Percentiles rank a stretch among this genome's conserved stretches.
phyloP scores from a whole-genome alignment of 1,140 invertebrate species.

The Drosophila cardini region DNA sequence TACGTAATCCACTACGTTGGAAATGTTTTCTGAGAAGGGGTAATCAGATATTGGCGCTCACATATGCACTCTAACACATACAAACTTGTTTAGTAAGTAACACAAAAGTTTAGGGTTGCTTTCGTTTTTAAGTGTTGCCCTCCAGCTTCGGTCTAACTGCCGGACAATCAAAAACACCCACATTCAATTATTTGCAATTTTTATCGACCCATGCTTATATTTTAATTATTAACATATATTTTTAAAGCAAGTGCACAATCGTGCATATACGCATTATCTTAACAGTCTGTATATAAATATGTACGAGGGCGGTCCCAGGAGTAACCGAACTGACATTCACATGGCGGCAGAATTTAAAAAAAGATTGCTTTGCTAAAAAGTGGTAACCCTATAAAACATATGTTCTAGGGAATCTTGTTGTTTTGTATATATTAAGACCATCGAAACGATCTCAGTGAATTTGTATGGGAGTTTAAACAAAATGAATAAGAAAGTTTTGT shows the following conservation, averaged over 20 bases:
- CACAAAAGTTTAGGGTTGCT: slow-evolving; percentile 45
- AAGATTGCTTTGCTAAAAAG: too few species aligned
- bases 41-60: slow-evolving; percentile 22
- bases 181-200: slow-evolving; percentile 43
- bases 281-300: slow-evolving; percentile 6
- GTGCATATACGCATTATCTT: slow-evolving; percentile 14
- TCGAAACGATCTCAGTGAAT: too few species aligned
- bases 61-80: slow-evolving; percentile 11
- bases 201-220: not conserved
- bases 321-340: too few species aligned
- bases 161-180: slow-evolving; percentile 36
- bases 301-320: not conserved
- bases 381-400: too few species aligned
- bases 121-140: slow-evolving; percentile 40
- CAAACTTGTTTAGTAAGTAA: slow-evolving; percentile 9
- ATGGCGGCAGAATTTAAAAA: too few species aligned
- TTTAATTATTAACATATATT: slow-evolving; percentile 32
- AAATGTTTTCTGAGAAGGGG: not conserved
- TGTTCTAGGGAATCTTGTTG: too few species aligned
- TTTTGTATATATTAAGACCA: too few species aligned
- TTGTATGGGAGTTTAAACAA: too few species aligned
- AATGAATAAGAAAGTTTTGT: too few species aligned
- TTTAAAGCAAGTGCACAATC: slow-evolving; percentile 27
- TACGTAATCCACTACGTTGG: slow-evolving; percentile 11
- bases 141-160: slow-evolving; percentile 34